Base-by-base conservation (phyloP, 2,888 invertebrate species). In the Cantharis flavilabris region DNA sequence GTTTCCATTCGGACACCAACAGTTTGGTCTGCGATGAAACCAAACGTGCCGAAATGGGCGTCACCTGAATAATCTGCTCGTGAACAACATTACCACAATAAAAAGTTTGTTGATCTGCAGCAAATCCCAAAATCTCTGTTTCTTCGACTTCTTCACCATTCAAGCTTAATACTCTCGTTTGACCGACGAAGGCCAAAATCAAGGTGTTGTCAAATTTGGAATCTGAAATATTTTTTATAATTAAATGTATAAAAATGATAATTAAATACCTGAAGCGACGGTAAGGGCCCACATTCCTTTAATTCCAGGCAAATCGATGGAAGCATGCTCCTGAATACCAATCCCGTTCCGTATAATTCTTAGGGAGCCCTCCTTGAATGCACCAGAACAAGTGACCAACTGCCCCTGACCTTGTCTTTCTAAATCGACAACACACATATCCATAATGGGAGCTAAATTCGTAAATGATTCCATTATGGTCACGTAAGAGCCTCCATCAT, bases 281-380 rank as follows among this genome's bases (percentile, higher is more conserved):
- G 93, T 93, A n/a, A 99, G 90, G 0, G 98, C 96, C 98, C 98
- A 98, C 93, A 99, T 97, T 80, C 98, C 98, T 90, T 98, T 98
- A 81, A 99, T 98, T 72, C 98, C 98, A 5, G 97, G 95, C 83
- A 99, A 90, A 90, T 99, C 99, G 81, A 99, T 98, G 70, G 96
- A 97, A 0, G 99, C 99, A 87, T 98, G 97, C 88, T 99, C 99
- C 83, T 98, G 98, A 78, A 99, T 98, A 3, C 99, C 99, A 85
- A 99, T 99, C 3, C 99, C 99, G 89, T 99, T 99, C 81, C 99
- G 92, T 81, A 99, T 99, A 78, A 99, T 97, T 73, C 99, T 92
- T 49, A 99, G 89, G 0, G 98, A 98, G 0, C 99, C 99, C 90
- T 99, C 98, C 88, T 99, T 99, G 87, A 95, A 98, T 3, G 96